Evolutionary conservation across 2,797 vertebrate genomes (phyloP).

Genomic region (Acridotheres tristis): DNA sequence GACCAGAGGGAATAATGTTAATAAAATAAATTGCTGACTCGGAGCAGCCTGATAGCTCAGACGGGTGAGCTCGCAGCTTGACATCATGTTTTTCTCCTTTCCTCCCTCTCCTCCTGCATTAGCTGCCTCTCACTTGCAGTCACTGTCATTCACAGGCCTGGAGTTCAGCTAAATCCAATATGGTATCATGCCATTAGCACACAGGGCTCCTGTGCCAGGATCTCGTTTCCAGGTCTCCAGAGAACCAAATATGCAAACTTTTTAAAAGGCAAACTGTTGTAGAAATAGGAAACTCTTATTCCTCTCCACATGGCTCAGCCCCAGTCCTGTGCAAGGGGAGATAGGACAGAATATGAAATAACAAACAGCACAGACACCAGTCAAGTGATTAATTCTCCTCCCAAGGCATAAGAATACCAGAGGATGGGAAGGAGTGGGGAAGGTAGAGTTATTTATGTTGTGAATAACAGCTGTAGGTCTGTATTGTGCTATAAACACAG

Average conservation of each 20-base stretch:
- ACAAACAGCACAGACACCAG: background rate
- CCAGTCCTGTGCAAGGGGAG: background rate
- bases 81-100: conserved; percentile 37
- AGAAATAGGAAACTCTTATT: background rate
- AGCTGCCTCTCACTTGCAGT: conserved; percentile 9
- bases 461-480: background rate
- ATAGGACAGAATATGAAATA: background rate
- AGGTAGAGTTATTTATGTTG: background rate
- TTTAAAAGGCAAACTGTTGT: background rate
- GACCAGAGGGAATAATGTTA: conserved; percentile 33
- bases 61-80: conserved; percentile 28
- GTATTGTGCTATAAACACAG: background rate
- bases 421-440: background rate
- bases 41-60: conserved; percentile 31
- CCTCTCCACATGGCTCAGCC: background rate
- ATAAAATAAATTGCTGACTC: conserved; percentile 58
- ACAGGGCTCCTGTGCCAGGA: background rate
- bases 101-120: conserved; percentile 7
- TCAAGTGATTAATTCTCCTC: background rate
- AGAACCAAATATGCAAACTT: conserved; percentile 3
- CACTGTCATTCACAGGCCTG: background rate
- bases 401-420: background rate
- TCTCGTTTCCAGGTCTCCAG: background rate
- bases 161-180: background rate
- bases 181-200: background rate